Evolutionary conservation across 2,797 vertebrate genomes (phyloP).

Genomic region (Synaphobranchus kaupii): DNA sequence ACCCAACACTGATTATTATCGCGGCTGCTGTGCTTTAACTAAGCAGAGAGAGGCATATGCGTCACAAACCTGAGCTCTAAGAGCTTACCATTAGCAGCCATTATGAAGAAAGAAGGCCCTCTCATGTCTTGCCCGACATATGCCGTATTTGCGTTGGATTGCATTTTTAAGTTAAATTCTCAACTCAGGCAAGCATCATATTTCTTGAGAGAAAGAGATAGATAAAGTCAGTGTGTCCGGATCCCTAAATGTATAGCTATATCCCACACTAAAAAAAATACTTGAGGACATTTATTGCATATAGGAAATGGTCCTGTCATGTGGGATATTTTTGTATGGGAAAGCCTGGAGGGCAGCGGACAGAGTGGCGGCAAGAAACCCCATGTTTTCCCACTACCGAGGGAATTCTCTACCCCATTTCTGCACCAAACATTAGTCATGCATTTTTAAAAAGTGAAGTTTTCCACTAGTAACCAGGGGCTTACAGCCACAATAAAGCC

Average conservation of each 20-base stretch:
- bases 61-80: background rate
- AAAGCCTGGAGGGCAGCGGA: slow-evolving; percentile 1
- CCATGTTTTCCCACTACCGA: slow-evolving; percentile 26
- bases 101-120: background rate
- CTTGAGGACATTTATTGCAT: background rate
- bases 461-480: slow-evolving; percentile 24
- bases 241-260: background rate
- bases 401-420: slow-evolving; percentile 25
- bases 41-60: background rate
- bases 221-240: background rate
- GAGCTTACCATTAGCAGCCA: background rate
- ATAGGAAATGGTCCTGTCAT: background rate
- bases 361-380: slow-evolving; percentile 19
- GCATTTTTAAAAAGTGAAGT: slow-evolving; percentile 37
- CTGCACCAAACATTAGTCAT: slow-evolving; percentile 32
- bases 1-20: background rate
- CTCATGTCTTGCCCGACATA: background rate
- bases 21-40: background rate
- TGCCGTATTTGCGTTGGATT: background rate
- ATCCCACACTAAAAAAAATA: slow-evolving; percentile 2
- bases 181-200: background rate
- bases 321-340: slow-evolving; percentile 7
- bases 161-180: too few relatives aligned
- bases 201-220: background rate
- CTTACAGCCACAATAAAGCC: background rate